Evolutionary conservation across 2,113 vertebrate genomes (phyloP).

Genomic region (Chaenogobius annularis): DNA sequence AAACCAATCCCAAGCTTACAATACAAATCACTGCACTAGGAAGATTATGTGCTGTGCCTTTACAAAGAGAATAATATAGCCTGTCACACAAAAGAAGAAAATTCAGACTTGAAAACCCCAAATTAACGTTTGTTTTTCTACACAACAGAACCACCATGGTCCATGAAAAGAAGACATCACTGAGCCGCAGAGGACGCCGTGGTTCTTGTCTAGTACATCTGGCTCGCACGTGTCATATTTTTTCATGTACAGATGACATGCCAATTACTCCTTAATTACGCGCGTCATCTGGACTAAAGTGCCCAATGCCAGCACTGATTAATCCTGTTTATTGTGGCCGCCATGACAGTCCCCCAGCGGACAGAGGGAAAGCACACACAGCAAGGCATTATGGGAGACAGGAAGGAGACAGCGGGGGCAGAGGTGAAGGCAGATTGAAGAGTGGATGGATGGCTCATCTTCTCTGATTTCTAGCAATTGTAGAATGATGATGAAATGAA

Average conservation of each 20-base stretch:
- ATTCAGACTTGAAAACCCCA: neutral
- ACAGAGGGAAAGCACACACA: conserved; percentile 47
- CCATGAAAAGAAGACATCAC: conserved; percentile 53
- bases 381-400: conserved; percentile 48
- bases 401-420: conserved; percentile 7
- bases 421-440: conserved; percentile 29
- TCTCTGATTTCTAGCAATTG: conserved; percentile 28
- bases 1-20: no score
- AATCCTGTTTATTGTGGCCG: conserved; percentile 79
- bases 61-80: neutral
- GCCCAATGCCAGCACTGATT: conserved; percentile 74
- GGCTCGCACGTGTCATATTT: conserved; percentile 72
- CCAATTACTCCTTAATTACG: conserved; percentile 83
- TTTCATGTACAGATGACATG: conserved; percentile 81
- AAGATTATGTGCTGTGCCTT: neutral
- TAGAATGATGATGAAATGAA: conserved; percentile 15
- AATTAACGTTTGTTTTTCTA: neutral
- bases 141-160: conserved; percentile 14
- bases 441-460: conserved; percentile 26
- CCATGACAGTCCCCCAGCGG: conserved; percentile 71
- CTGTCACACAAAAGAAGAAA: neutral
- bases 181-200: conserved; percentile 51
- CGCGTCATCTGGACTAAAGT: conserved; percentile 81
- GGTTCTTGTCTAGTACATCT: conserved; percentile 58
- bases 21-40: neutral